These are phyloP conservation scores for Sphaeramia orbicularis DNA, from an alignment of 2,797 vertebrate genomes.

Conservation along the genomic window DNA sequence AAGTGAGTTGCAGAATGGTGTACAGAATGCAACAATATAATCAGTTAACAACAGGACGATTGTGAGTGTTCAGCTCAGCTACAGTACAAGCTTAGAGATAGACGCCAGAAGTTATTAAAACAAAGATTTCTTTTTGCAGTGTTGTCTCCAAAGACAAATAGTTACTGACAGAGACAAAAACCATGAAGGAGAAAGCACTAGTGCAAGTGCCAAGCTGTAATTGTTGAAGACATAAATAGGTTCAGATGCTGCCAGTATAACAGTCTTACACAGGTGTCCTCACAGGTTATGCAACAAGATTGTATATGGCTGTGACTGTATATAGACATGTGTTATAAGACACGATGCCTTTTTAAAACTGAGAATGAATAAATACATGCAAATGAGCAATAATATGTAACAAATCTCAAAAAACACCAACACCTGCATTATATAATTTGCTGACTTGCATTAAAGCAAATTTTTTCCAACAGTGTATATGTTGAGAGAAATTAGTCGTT, in stretches of 20 bases:
- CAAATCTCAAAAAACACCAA: no score
- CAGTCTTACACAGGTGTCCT: slow-evolving; percentile 5
- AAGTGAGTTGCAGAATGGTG: slow-evolving; percentile 34
- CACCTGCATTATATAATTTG: no score
- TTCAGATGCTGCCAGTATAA: slow-evolving; percentile 43
- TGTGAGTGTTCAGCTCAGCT: slow-evolving; percentile 62
- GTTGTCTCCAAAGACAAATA: slow-evolving; percentile 54
- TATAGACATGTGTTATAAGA: slow-evolving; percentile 28
- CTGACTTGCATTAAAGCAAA: no score
- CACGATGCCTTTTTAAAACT: slow-evolving; percentile 24
- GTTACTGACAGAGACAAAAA: slow-evolving; percentile 49
- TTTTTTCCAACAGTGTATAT: no score
- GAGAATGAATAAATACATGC: slow-evolving; percentile 43
- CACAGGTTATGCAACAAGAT: slow-evolving; percentile 19
- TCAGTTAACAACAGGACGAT: slow-evolving; percentile 71
- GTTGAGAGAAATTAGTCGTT: no score
- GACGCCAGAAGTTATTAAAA: slow-evolving; percentile 48
- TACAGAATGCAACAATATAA: slow-evolving; percentile 60
- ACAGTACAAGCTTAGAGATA: slow-evolving; percentile 62
- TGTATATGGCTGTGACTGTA: slow-evolving; percentile 23
- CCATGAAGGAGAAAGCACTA: slow-evolving; percentile 27
- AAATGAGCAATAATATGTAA: slow-evolving; percentile 32
- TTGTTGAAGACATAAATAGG: slow-evolving; percentile 58
- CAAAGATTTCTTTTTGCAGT: slow-evolving; percentile 36
- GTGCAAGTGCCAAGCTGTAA: slow-evolving; percentile 34